These are phyloP conservation scores for Halichoerus grypus DNA, from an alignment of 2,113 vertebrate species.

Conservation along the genomic window DNA sequence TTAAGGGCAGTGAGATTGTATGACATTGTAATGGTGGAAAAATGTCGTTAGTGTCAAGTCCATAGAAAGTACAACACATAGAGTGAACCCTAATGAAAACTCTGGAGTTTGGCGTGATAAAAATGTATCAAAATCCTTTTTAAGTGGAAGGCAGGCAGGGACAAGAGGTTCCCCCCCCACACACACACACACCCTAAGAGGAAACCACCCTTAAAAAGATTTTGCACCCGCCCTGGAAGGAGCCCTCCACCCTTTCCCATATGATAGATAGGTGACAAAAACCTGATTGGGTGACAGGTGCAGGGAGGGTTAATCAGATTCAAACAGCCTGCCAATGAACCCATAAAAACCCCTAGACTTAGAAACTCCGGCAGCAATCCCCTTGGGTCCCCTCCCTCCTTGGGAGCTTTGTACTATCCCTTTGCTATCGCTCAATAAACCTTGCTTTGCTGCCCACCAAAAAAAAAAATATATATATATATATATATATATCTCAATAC, in stretches of 20 bases:
- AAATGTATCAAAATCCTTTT: neutral
- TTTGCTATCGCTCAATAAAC: neutral
- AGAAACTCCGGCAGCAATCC: neutral
- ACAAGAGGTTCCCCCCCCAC: neutral
- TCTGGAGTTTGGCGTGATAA: neutral
- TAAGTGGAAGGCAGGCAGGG: neutral
- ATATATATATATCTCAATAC: too few relatives aligned
- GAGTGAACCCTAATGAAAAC: neutral
- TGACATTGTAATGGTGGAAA: neutral
- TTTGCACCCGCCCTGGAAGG: neutral
- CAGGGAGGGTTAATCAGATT: neutral
- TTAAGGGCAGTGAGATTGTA: neutral
- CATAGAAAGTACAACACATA: neutral
- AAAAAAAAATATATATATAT: too few relatives aligned
- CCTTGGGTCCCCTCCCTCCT: neutral
- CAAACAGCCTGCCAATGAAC: neutral
- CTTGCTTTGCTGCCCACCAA: neutral
- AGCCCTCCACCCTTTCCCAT: neutral
- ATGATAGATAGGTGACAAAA: neutral
- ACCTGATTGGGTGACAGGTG: neutral
- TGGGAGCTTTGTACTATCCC: neutral
- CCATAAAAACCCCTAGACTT: neutral
- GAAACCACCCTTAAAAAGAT: neutral
- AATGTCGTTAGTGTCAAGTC: neutral
- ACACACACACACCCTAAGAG: too few relatives aligned